These are phyloP conservation scores for Lucifuga dentata DNA, from an alignment of 2,113 vertebrate species.

Conservation along the genomic window DNA sequence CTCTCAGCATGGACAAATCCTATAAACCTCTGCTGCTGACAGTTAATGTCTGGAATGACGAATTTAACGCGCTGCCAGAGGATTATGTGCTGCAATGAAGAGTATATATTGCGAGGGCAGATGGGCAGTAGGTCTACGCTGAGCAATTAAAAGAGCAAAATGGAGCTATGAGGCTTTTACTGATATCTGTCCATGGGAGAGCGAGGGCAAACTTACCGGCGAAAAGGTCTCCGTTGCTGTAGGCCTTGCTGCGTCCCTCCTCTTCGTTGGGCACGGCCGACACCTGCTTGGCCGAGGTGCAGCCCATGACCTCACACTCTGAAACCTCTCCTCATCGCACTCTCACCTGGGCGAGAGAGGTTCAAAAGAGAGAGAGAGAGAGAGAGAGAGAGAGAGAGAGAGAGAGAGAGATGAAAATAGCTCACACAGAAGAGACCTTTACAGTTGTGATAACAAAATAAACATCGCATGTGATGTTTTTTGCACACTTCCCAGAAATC, in stretches of 20 bases:
- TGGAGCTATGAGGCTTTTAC: constrained; percentile 50
- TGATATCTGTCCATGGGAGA: constrained; percentile 15
- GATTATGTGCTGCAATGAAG: constrained; percentile 31
- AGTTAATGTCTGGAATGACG: constrained; percentile 56
- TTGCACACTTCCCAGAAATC: constrained; percentile 1
- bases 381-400: constrained; percentile 19
- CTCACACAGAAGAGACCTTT: not conserved
- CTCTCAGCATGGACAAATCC: constrained; percentile 7
- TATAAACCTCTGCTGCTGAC: constrained; percentile 56
- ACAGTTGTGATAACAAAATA: not conserved
- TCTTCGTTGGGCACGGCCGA: constrained; percentile 98
- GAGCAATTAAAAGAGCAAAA: constrained; percentile 49
- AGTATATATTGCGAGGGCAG: constrained; percentile 30
- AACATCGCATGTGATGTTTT: not conserved
- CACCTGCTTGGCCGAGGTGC: constrained; percentile 99
- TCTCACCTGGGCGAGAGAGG: constrained; percentile 70
- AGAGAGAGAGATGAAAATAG: not conserved
- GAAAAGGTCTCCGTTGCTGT: constrained; percentile 98
- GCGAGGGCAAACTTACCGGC: constrained; percentile 86
- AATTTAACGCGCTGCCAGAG: constrained; percentile 35
- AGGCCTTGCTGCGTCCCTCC: constrained; percentile 97
- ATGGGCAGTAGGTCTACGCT: constrained; percentile 12
- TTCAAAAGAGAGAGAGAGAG: constrained; percentile 18
- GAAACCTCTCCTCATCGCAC: constrained; percentile 90
- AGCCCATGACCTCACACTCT: constrained; percentile 99